Conservation (phyloP, 2,797 vertebrate genomes). For the Arctocebus calabarensis region DNA sequence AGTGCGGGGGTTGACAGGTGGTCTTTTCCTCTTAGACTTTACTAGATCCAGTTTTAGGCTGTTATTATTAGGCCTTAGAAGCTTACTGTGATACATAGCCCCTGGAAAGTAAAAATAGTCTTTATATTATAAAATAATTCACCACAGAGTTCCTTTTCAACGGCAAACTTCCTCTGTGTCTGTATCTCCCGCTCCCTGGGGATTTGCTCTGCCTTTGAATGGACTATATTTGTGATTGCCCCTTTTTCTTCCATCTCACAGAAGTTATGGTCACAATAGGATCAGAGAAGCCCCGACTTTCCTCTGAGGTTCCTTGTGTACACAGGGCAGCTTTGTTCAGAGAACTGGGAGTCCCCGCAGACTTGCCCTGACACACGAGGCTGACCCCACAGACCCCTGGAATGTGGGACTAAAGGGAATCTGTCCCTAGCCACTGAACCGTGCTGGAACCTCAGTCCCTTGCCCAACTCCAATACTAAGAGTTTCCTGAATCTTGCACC, state of each 20-base stretch:
- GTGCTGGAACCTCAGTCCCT: not conserved
- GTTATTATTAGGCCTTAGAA: constrained; percentile 26
- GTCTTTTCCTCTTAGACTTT: not conserved
- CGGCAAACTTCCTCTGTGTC: not conserved
- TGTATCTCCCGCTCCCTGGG: not conserved
- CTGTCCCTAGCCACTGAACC: not conserved
- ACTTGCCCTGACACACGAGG: not conserved
- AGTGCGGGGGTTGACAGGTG: not conserved
- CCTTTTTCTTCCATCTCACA: not conserved
- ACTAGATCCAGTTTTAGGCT: not conserved
- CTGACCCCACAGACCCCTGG: not conserved
- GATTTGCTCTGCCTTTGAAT: constrained; percentile 52
- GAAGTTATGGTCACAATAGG: not conserved
- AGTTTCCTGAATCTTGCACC: not conserved
- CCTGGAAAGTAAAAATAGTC: constrained; percentile 39
- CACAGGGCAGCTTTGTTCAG: not conserved
- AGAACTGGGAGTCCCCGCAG: not conserved
- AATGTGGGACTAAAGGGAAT: not conserved
- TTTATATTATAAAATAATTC: constrained; percentile 4
- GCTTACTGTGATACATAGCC: not conserved
- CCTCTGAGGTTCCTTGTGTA: not conserved
- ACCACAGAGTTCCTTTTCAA: constrained; percentile 9
- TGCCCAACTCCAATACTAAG: not conserved
- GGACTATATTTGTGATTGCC: constrained; percentile 26
- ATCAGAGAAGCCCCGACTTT: not conserved